Evolutionary conservation across 2,888 invertebrate species (phyloP).

Genomic region (Zaprionus obscuricornis): DNA sequence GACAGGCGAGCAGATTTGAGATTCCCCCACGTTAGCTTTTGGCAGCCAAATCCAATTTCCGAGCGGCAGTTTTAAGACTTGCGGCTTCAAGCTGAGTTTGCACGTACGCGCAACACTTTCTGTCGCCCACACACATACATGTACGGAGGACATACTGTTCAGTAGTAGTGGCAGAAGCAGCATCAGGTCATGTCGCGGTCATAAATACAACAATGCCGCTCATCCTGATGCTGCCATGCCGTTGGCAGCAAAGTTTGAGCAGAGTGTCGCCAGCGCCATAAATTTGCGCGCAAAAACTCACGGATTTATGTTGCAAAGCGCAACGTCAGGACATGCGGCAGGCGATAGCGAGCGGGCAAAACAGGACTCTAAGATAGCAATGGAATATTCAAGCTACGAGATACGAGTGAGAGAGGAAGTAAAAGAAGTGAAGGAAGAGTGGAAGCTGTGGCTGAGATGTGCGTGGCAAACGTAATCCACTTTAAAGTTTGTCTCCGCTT

Average conservation of each 20-base stretch:
- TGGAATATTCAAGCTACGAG: slow-evolving; percentile 8
- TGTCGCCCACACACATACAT: slow-evolving; percentile 20
- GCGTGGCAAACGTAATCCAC: slow-evolving; percentile 74
- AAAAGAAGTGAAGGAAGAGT: background rate
- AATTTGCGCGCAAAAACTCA: slow-evolving; percentile 75
- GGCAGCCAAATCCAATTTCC: slow-evolving; percentile 74
- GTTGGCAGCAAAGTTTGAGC: slow-evolving; percentile 59
- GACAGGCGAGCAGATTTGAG: slow-evolving; percentile 68
- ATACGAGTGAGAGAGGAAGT: background rate
- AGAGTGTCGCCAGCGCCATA: slow-evolving; percentile 77
- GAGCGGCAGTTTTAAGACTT: slow-evolving; percentile 54
- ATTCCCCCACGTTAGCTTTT: slow-evolving; percentile 43
- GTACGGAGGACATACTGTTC: background rate
- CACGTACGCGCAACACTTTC: slow-evolving; percentile 76
- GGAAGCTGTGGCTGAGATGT: slow-evolving; percentile 21
- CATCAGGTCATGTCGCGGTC: slow-evolving; percentile 81
- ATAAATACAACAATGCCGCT: slow-evolving; percentile 78
- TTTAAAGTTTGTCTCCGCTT: slow-evolving; percentile 76
- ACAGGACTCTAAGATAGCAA: slow-evolving; percentile 17
- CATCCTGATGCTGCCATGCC: slow-evolving; percentile 25
- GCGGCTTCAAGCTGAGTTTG: slow-evolving; percentile 58
- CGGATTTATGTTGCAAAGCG: slow-evolving; percentile 77
- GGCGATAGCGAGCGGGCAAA: slow-evolving; percentile 53
- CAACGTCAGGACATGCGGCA: slow-evolving; percentile 46
- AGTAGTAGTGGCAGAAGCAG: slow-evolving; percentile 28